These are phyloP conservation scores for Corydoras maculifer DNA, from an alignment of 2,113 vertebrate genomes.

Conservation along the genomic window DNA sequence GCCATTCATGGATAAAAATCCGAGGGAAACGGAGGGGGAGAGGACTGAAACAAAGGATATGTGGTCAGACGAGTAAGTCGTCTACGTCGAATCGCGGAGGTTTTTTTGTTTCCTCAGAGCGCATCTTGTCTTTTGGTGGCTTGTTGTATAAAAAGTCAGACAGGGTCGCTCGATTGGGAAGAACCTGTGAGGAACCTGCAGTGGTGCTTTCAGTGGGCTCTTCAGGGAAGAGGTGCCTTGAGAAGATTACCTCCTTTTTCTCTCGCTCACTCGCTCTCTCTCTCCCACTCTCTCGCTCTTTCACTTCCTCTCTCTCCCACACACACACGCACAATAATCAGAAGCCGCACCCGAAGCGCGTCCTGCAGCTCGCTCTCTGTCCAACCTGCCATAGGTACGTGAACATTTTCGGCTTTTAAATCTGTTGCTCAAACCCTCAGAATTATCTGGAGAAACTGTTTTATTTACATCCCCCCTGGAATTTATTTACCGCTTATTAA, in stretches of 20 bases:
- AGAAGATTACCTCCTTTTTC: slow-evolving; percentile 52
- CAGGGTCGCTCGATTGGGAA: slow-evolving; percentile 67
- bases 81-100: slow-evolving; percentile 61
- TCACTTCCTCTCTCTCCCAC: background rate
- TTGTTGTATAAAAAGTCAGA: slow-evolving; percentile 60
- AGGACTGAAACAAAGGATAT: slow-evolving; percentile 79
- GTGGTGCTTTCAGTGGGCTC: slow-evolving; percentile 55
- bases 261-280: background rate
- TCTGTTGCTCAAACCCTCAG: no score
- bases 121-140: slow-evolving; percentile 53
- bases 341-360: slow-evolving; percentile 64
- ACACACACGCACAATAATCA: slow-evolving; percentile 41
- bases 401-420: background rate
- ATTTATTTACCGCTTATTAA: no score
- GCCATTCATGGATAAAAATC: slow-evolving; percentile 94
- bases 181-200: slow-evolving; percentile 68
- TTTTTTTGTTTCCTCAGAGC: slow-evolving; percentile 56
- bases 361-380: slow-evolving; percentile 59
- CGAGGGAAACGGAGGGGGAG: slow-evolving; percentile 79
- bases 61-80: slow-evolving; percentile 68
- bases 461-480: no score
- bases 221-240: slow-evolving; percentile 72
- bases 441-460: no score
- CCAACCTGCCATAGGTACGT: slow-evolving; percentile 68
- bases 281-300: background rate